These are phyloP conservation scores for Gavia stellata DNA, from an alignment of 2,113 vertebrate species.

Conservation along the genomic window DNA sequence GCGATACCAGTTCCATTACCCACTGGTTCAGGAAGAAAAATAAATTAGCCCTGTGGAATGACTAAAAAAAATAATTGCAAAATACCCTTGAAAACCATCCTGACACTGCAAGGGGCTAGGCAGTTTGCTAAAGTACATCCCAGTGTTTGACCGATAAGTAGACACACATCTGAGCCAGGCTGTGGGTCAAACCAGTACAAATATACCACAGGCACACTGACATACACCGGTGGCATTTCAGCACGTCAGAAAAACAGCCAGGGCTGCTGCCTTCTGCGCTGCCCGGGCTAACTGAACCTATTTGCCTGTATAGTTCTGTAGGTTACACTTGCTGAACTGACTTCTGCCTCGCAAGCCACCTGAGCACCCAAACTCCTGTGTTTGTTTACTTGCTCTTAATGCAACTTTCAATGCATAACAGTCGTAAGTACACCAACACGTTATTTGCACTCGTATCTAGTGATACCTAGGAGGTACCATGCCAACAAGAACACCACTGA, in stretches of 20 bases:
- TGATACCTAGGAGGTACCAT: not conserved
- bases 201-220: not conserved
- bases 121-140: not conserved
- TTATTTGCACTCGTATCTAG: not conserved
- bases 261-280: not conserved
- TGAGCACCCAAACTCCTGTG: not conserved
- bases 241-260: not conserved
- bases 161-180: not conserved
- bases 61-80: not conserved
- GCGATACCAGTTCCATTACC: not conserved
- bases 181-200: accelerated
- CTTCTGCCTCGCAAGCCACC: not conserved
- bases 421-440: not conserved
- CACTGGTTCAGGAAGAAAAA: not conserved
- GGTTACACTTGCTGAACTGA: not conserved
- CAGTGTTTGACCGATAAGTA: not conserved
- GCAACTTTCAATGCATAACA: not conserved
- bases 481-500: not conserved
- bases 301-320: not conserved
- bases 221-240: not conserved
- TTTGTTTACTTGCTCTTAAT: not conserved
- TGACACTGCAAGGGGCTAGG: not conserved
- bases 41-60: not conserved
- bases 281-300: not conserved
- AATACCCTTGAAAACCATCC: not conserved